Percentiles rank a stretch among this genome's conserved stretches.
phyloP scores from a whole-genome alignment of 1,140 invertebrate species.

The Melitaea cinxia region DNA sequence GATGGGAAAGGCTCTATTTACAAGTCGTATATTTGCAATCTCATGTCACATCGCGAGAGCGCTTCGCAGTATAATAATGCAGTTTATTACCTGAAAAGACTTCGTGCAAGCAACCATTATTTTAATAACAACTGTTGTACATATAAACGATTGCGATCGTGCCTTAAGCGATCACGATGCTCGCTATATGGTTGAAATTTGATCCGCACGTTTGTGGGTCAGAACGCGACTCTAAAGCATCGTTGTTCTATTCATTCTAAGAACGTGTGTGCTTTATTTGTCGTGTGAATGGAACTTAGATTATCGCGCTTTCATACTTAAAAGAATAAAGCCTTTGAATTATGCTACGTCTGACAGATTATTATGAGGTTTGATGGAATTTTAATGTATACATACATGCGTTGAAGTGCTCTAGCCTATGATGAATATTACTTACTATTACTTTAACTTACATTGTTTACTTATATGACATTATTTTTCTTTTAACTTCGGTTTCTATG shows the following conservation, averaged over 20 bases:
- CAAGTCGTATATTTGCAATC: conserved; percentile 32
- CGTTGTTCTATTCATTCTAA: conserved; percentile 50
- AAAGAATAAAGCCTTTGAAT: conserved; percentile 14
- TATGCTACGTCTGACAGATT: neutral
- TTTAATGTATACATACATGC: too few relatives aligned
- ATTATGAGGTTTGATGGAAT: neutral
- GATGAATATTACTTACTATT: too few relatives aligned
- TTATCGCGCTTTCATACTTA: conserved; percentile 17
- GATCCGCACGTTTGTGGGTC: conserved; percentile 67
- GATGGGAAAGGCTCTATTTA: conserved; percentile 30
- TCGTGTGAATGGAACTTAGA: conserved; percentile 37
- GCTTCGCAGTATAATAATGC: conserved; percentile 39
- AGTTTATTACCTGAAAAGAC: conserved; percentile 51
- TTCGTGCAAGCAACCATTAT: conserved; percentile 52
- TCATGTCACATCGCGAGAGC: conserved; percentile 40
- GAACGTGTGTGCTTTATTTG: conserved; percentile 31
- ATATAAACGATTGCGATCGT: conserved; percentile 55
- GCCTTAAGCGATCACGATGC: conserved; percentile 56
- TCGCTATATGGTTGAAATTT: conserved; percentile 55
- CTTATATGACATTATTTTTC: neutral
- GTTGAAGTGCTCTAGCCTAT: too few relatives aligned
- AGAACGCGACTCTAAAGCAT: conserved; percentile 44
- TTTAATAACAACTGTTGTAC: conserved; percentile 56
- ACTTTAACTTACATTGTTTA: too few relatives aligned
- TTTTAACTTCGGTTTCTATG: neutral